Evolutionary conservation across 2,113 vertebrate species (phyloP), one percentile per base, ranked within the genome.

Genomic region (Pavo muticus): DNA sequence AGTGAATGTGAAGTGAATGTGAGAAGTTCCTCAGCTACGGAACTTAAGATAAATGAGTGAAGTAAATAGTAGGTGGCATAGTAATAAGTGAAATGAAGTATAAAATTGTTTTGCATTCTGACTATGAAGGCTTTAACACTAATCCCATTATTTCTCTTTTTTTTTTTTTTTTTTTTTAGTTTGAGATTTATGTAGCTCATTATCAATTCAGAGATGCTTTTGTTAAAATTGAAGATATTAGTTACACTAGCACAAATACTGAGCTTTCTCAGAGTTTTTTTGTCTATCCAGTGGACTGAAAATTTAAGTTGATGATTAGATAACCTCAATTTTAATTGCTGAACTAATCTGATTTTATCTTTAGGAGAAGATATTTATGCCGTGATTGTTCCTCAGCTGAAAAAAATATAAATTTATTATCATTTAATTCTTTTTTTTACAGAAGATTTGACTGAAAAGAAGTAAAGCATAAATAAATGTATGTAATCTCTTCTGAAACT

Each of bases 51-150:
- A 91, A 80, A 91, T 44, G 14, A 84, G 13, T 76, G 78, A 79
- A 93, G 44, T 87, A 92, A 90, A 84, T 76, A 67, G 20, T 27
- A 90, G 75, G 64, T 90, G 7, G 14, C 40, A 67, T 10, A 83
- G n/a, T 63, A 80, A 61, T 70, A 94, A 90, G 68, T 93, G 85
- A 95, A 96, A 95, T 86, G 71, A 91, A 83, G 85, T 88, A 90
- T 77, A 76, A 94, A 94, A 96, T 96, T 90, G 72, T 72, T 90
- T 83, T 76, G 56, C 80, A 76, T 16, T 21, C 85, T 73, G 30
- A 6, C 64, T 91, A 59, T 80, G 79, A 96, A 93, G 29, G 9
- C 7, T 94, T 88, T 90, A 91, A 91, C 67, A 60, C 1, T 91
- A 94, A 94, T 94, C 82, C 21, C 84, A 85, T 91, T 94, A 90